Base-by-base conservation (phyloP, 2,888 invertebrate species). In the Notodonta ziczac region DNA sequence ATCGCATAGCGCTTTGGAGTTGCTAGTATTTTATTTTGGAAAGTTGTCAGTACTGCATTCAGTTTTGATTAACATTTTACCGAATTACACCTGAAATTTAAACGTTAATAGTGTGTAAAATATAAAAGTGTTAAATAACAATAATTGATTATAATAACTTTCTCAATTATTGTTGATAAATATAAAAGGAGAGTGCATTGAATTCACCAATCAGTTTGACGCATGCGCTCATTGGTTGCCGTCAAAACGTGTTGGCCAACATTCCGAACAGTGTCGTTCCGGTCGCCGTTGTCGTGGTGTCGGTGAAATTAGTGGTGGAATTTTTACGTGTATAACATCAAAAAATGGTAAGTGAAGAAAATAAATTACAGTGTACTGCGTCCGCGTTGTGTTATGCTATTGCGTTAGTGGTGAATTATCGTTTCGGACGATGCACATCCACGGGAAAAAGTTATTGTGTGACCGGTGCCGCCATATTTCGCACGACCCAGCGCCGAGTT, bases 381-480 rank as follows among this genome's bases (percentile, higher is more conserved):
- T 66, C 74, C 76, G 88, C 82, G 83, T 71, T 84, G 88, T 90
- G 90, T 78, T 83, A 78, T 78, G 69, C 61, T 63, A 66, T 70
- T 67, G 65, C 66, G 68, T 63, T 69, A 85, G 83, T 82, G 77
- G 74, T 77, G 74, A 73, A 77, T 77, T 78, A 71, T 61, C 56
- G 63, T 74, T 66, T 63, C 57, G 70, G 78, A 85, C 77, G 67
- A 64, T 78, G 85, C 83, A 90, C 82, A 82, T 88, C 73, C 84
- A 89, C 77, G 73, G 74, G 71, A 85, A 83, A 75, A 74, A 61
- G 74, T 78, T 80, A 77, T 83, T 81, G 74, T 85, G 82, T 82
- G 82, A 88, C 93, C 93, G 94, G 94, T 90, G 93, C 93, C 91
- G 92, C 92, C 94, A 94, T 94, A 93, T 92, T 93, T 91, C 84